Evolutionary conservation across 2,113 vertebrate species (phyloP).

Genomic region (Rhinopithecus roxellana): DNA sequence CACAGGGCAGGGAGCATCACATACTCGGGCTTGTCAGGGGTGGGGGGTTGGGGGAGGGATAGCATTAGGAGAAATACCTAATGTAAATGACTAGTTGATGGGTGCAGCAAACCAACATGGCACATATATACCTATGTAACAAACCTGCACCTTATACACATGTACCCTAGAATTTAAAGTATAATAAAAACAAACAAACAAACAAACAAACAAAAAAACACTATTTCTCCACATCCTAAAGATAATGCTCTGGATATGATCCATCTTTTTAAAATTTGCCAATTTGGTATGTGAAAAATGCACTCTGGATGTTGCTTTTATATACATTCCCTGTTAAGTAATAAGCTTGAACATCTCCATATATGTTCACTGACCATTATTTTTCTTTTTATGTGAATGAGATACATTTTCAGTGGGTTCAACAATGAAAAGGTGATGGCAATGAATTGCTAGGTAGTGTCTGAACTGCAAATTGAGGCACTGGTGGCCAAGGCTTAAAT

Average conservation of each 20-base stretch:
- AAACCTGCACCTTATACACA: too few relatives aligned
- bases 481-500: background rate
- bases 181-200: too few relatives aligned
- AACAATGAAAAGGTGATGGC: background rate
- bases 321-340: background rate
- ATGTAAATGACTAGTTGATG: too few relatives aligned
- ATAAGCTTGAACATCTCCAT: background rate
- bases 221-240: background rate
- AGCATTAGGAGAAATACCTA: too few relatives aligned
- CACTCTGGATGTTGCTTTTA: background rate
- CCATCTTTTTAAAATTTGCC: slow-evolving; percentile 21
- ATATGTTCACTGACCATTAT: background rate
- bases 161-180: too few relatives aligned
- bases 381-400: background rate
- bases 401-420: background rate
- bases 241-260: background rate
- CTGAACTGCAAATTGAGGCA: background rate
- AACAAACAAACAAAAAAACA: background rate
- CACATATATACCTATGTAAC: too few relatives aligned
- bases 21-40: too few relatives aligned
- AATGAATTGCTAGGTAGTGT: background rate
- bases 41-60: too few relatives aligned
- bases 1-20: too few relatives aligned
- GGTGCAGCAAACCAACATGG: too few relatives aligned
- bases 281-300: background rate